A percentile compares a stretch with the other conserved stretches of the same genome.
These are phyloP conservation scores for Euzophera pinguis DNA, from an alignment of 2,888 invertebrate genomes.

Conservation along the genomic window DNA sequence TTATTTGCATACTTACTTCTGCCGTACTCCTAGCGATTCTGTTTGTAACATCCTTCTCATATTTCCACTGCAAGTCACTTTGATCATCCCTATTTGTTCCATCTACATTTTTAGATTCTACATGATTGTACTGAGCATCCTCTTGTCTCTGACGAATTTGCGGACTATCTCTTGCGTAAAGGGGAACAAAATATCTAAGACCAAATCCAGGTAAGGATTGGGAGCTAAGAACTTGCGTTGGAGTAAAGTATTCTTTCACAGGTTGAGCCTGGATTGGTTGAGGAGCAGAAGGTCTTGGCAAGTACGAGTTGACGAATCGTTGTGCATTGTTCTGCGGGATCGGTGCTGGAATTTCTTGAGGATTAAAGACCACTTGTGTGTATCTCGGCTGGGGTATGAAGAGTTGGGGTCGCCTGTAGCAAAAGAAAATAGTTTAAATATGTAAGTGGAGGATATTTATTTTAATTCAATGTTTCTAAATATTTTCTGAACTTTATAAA, in stretches of 20 bases:
- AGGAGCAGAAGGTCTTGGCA: slow-evolving; percentile 30
- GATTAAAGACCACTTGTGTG: slow-evolving; percentile 55
- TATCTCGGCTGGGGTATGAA: slow-evolving; percentile 65
- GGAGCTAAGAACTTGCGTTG: slow-evolving; percentile 54
- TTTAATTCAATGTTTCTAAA: too few relatives aligned
- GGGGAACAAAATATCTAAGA: slow-evolving; percentile 61
- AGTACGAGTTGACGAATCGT: slow-evolving; percentile 64
- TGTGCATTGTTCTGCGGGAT: slow-evolving; percentile 56
- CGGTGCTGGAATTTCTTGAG: slow-evolving; percentile 31
- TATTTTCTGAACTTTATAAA: too few relatives aligned
- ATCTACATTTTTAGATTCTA: slow-evolving; percentile 52
- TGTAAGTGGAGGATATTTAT: background rate
- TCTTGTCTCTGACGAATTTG: slow-evolving; percentile 45
- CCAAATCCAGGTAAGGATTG: slow-evolving; percentile 65
- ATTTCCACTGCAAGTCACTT: slow-evolving; percentile 61
- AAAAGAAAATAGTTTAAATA: slow-evolving; percentile 15
- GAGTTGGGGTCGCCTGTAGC: slow-evolving; percentile 60
- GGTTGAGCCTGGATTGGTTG: slow-evolving; percentile 39
- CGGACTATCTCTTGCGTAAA: slow-evolving; percentile 38
- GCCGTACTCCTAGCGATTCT: slow-evolving; percentile 46
- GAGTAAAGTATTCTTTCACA: slow-evolving; percentile 44
- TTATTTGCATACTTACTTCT: slow-evolving; percentile 46
- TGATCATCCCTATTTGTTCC: slow-evolving; percentile 39
- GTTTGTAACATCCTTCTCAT: slow-evolving; percentile 59
- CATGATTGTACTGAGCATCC: slow-evolving; percentile 55